Percentiles rank a stretch among this genome's conserved stretches.
These are phyloP conservation scores for Lipotes vexillifer DNA, from an alignment of 2,113 vertebrate species.

Conservation along the genomic window DNA sequence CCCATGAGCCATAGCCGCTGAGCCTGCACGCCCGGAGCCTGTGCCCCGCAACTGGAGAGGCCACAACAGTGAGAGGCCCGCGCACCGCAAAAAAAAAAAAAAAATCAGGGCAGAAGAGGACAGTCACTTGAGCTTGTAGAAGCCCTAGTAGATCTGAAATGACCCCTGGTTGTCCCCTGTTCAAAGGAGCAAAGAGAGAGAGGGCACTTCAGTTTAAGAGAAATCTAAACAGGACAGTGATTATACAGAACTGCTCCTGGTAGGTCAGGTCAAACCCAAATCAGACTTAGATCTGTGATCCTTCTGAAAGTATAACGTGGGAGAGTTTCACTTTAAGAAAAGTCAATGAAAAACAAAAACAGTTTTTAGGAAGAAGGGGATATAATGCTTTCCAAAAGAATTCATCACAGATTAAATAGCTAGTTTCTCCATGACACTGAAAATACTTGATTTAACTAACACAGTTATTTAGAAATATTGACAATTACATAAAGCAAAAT, in stretches of 20 bases:
- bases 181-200: neutral
- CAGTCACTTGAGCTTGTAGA: neutral
- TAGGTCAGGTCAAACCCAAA: neutral
- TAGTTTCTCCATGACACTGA: neutral
- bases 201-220: neutral
- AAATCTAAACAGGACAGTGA: neutral
- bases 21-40: no score
- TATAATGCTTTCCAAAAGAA: neutral
- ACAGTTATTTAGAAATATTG: neutral
- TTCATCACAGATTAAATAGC: neutral
- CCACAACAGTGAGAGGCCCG: no score
- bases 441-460: slow-evolving; percentile 8
- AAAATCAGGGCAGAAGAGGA: neutral
- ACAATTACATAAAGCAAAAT: neutral
- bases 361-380: neutral
- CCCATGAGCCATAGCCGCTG: no score
- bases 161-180: neutral
- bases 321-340: neutral
- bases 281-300: neutral
- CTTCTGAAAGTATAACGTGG: neutral
- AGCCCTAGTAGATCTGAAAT: neutral
- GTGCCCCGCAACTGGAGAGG: no score
- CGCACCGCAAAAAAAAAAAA: no score
- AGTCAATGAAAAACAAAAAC: neutral
- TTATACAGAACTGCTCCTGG: neutral